phyloP scores from a whole-genome alignment of 2,113 vertebrate genomes.

The Phocoena sinus region DNA sequence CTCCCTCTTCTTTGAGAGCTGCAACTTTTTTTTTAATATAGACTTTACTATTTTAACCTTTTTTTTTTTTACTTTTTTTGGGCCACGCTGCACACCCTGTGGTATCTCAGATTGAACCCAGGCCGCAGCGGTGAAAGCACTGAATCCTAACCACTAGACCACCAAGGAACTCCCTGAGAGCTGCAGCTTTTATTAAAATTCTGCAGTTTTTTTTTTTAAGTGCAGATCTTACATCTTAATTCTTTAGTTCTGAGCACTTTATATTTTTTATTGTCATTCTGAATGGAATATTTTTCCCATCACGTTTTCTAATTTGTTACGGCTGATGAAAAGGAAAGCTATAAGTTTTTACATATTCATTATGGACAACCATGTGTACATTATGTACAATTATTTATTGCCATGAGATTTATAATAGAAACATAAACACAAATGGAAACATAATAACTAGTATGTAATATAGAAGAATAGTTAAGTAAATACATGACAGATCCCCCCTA shows the following conservation, averaged over 20 bases:
- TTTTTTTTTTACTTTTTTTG: background rate
- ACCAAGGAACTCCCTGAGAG: background rate
- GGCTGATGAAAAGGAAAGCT: background rate
- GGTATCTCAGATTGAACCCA: background rate
- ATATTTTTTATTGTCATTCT: background rate
- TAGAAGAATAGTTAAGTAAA: background rate
- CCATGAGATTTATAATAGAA: background rate
- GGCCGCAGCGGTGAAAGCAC: background rate
- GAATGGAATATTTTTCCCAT: background rate
- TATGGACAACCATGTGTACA: accelerated
- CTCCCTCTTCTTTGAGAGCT: background rate
- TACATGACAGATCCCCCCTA: accelerated
- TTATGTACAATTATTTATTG: background rate
- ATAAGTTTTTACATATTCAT: background rate
- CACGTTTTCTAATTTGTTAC: background rate
- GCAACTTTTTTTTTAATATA: background rate
- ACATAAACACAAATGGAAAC: background rate
- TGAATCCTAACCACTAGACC: accelerated
- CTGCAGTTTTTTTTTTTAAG: background rate
- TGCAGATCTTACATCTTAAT: background rate
- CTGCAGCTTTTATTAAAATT: too few relatives aligned
- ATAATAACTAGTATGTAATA: background rate
- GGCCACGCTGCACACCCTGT: background rate
- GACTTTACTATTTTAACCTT: background rate
- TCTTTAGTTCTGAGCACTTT: background rate